These are phyloP conservation scores for Cryptocephalus primarius DNA, from an alignment of 2,888 invertebrate species.

Conservation along the genomic window DNA sequence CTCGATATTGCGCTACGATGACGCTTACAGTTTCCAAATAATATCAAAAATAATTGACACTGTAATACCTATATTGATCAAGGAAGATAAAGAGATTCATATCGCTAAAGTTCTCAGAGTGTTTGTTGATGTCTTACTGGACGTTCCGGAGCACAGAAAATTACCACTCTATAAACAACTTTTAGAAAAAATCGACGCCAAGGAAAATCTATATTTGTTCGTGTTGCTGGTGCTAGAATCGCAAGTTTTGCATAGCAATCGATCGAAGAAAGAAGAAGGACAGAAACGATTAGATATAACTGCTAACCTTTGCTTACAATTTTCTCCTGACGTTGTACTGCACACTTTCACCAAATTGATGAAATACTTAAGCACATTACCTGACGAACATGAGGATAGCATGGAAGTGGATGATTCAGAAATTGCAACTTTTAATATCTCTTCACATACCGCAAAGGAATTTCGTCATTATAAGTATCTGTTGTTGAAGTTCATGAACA, in stretches of 20 bases:
- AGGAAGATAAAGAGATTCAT: conserved; percentile 26
- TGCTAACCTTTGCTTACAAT: conserved; percentile 54
- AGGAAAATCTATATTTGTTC: conserved; percentile 60
- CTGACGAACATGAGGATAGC: conserved; percentile 47
- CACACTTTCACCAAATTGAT: conserved; percentile 56
- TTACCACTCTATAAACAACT: conserved; percentile 69
- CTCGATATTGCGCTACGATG: conserved; percentile 84
- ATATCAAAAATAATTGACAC: conserved; percentile 73
- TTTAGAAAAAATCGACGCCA: conserved; percentile 56
- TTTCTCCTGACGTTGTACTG: conserved; percentile 50
- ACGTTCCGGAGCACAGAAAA: conserved; percentile 89
- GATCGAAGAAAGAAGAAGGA: conserved; percentile 22
- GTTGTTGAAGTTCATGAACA: conserved; percentile 61
- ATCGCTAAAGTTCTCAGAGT: conserved; percentile 63
- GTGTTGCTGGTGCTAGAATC: conserved; percentile 60
- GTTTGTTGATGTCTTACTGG: conserved; percentile 81
- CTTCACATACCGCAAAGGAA: conserved; percentile 58
- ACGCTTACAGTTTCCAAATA: conserved; percentile 84
- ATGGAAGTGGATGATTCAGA: conserved; percentile 30
- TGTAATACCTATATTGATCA: conserved; percentile 68
- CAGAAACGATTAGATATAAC: conserved; percentile 55
- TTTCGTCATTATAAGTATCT: conserved; percentile 77
- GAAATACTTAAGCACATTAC: conserved; percentile 53
- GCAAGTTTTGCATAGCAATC: conserved; percentile 48
- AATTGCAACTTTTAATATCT: conserved; percentile 43